A percentile compares a stretch with the other conserved stretches of the same genome.
Conservation (phyloP, 1,140 invertebrate species). For the Drosophila carrolli region DNA sequence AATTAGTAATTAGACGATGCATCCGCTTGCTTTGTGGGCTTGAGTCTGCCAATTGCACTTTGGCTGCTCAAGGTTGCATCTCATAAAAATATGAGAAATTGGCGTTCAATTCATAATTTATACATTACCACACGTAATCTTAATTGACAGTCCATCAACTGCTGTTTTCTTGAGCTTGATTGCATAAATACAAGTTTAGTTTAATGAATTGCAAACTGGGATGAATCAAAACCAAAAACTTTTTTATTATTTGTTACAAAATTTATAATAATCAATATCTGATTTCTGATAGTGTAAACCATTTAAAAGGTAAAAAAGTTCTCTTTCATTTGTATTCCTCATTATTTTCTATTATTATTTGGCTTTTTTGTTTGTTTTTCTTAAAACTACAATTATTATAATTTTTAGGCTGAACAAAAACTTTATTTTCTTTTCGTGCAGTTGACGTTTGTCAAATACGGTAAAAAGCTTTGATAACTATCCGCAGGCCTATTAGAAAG, state of each 20-base stretch:
- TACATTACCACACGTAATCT: slow-evolving; percentile 24
- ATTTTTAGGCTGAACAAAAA: neutral
- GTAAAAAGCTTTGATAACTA: neutral
- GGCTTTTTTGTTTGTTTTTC: neutral
- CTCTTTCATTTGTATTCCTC: no score
- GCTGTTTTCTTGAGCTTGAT: slow-evolving; percentile 8
- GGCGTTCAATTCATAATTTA: slow-evolving; percentile 9
- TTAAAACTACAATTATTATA: no score
- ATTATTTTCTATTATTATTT: neutral
- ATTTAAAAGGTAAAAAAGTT: no score
- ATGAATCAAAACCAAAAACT: neutral
- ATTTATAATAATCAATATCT: no score
- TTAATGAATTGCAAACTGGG: neutral
- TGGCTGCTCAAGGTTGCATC: slow-evolving; percentile 11
- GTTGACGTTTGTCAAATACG: neutral
- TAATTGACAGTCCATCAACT: slow-evolving; percentile 26
- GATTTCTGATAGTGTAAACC: no score
- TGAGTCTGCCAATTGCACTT: slow-evolving; percentile 11
- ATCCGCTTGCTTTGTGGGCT: slow-evolving; percentile 37
- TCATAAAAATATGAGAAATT: slow-evolving; percentile 3
- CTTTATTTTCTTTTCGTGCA: neutral
- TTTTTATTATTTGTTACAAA: no score
- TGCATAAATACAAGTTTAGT: neutral
- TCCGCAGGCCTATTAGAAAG: neutral
- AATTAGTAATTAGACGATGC: slow-evolving; percentile 53